Evolutionary conservation across 2,888 invertebrate species (phyloP).

Genomic region (Augochlorella aurata): DNA sequence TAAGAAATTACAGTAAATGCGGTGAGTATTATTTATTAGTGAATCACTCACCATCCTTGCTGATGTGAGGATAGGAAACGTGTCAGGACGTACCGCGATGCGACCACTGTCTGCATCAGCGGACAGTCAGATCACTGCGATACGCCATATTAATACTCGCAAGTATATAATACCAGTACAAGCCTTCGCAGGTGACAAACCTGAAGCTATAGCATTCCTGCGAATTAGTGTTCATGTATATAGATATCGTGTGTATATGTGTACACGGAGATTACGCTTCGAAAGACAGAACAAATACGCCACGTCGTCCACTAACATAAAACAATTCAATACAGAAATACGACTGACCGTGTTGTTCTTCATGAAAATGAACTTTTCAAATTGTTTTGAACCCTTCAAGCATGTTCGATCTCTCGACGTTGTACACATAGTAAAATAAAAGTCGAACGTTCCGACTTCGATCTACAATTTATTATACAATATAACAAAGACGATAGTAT

Average conservation of each 20-base stretch:
- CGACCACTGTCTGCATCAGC: conserved; percentile 64
- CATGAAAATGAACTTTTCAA: background rate
- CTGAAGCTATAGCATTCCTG: conserved; percentile 44
- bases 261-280: background rate
- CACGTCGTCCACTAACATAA: background rate
- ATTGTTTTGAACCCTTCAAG: no score
- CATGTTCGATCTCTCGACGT: no score
- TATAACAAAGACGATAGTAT: conserved; percentile 22
- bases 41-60: conserved; percentile 64
- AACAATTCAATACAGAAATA: background rate
- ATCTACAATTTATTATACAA: conserved; percentile 41
- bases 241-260: background rate
- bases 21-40: no score
- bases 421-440: background rate
- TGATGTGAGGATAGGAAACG: conserved; percentile 31
- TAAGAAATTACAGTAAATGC: background rate
- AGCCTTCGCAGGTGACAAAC: conserved; percentile 48
- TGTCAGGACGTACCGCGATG: conserved; percentile 58
- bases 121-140: conserved; percentile 65
- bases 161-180: conserved; percentile 59
- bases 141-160: conserved; percentile 62
- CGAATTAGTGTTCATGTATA: conserved; percentile 16
- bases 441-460: background rate
- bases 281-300: background rate
- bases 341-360: background rate